These are phyloP conservation scores for Cirrhinus molitorella DNA, from an alignment of 2,797 vertebrate genomes.

Conservation along the genomic window DNA sequence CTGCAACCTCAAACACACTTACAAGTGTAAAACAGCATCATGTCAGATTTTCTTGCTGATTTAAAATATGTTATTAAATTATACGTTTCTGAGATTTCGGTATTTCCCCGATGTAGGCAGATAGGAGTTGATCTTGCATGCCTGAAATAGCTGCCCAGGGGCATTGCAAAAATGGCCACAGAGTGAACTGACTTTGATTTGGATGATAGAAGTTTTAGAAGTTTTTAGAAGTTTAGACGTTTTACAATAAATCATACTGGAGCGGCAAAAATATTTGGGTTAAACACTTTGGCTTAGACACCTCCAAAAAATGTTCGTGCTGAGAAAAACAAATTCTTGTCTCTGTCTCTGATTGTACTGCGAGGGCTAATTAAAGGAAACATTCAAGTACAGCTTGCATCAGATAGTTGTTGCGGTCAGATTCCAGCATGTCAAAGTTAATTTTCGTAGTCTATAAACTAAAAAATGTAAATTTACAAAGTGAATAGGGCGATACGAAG, in stretches of 20 bases:
- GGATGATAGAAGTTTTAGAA: neutral
- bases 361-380: slow-evolving; percentile 56
- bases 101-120: neutral
- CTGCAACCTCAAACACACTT: neutral
- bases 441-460: slow-evolving; percentile 13
- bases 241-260: slow-evolving; percentile 41
- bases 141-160: neutral
- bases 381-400: slow-evolving; percentile 40
- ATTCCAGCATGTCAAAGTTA: slow-evolving; percentile 32
- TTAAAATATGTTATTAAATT: neutral
- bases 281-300: slow-evolving; percentile 35
- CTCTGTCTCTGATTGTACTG: slow-evolving; percentile 38
- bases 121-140: neutral
- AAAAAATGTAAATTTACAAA: neutral
- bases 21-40: neutral
- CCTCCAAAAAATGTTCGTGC: slow-evolving; percentile 44
- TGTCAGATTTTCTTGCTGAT: neutral
- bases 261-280: slow-evolving; percentile 49
- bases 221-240: neutral
- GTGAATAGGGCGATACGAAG: neutral
- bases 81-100: neutral
- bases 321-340: slow-evolving; percentile 45
- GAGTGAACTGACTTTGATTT: neutral
- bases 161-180: neutral
- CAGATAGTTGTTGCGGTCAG: slow-evolving; percentile 21